Base-by-base conservation (phyloP, 1,140 invertebrate species). In the Sipha flava region DNA sequence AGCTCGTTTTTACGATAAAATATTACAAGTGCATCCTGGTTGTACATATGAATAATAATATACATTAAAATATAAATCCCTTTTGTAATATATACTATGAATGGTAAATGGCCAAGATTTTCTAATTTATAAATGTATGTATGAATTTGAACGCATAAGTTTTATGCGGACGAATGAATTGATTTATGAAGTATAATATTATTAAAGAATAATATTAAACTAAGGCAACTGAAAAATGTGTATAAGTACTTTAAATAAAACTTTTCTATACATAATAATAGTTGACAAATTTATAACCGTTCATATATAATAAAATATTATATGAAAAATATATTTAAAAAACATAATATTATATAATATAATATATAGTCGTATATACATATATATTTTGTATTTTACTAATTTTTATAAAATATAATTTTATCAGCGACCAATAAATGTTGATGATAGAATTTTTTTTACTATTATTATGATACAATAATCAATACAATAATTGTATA, bases 71-170 rank as follows among this genome's bases (percentile, higher is more conserved):
- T 68, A 45, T 18, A 70, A 70, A 70, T 47, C 66, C 43, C 23
- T 47, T 45, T 45, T 16, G 31, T 70, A 70, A 47, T 47, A 7
- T 68, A 68, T 7, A 7, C 21, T 45, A 40, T 68, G n/a, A 68
- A 68, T 29, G 16, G 64, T 68, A 29, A 68, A 68, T 29, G 16
- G 66, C 23, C 43, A 29, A 68, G 37, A 3, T 45, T 45, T 68
- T 47, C 66, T 29, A 70, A 70, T 70, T 70, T 70, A 3, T 45
- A 70, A 70, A 70, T 47, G 66, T 70, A 70, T 29, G n/a, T n/a
- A n/a, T 43, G 6, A 12, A 45, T 23, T 26, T 21, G 21, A 23
- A 66, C n/a, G 31, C 16, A 34, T 43, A 40, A 47, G 23, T 47
- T n/a, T n/a, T 47, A 45, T 45, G 21, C 40, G 9, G 16, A n/a